Conservation (phyloP, 2,888 invertebrate species). For the Lasioglossum marginatum region DNA sequence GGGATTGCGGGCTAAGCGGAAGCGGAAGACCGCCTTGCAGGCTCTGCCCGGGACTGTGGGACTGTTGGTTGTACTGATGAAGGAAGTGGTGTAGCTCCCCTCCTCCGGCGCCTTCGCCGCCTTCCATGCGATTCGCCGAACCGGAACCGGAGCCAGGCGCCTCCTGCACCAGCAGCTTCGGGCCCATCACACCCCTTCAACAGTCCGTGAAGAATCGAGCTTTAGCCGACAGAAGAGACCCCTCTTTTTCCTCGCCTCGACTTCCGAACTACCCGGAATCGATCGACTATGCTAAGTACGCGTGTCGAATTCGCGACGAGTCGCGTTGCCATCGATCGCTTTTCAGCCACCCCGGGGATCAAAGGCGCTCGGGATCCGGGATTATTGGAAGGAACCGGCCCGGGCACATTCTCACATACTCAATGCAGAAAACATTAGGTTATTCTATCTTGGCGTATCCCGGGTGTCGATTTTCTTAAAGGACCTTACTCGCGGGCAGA, state of each 20-base stretch:
- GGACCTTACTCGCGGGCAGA: background rate
- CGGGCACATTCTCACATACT: background rate
- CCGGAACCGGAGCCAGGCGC: slow-evolving; percentile 77
- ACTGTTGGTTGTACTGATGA: slow-evolving; percentile 83
- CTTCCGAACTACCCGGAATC: slow-evolving; percentile 10
- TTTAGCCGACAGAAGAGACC: slow-evolving; percentile 43
- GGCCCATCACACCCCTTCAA: slow-evolving; percentile 84
- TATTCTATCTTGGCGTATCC: background rate
- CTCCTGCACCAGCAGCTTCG: slow-evolving; percentile 83
- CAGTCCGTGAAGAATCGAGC: slow-evolving; percentile 67
- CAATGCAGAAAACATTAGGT: background rate
- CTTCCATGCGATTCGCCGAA: slow-evolving; percentile 81
- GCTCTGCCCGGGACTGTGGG: slow-evolving; percentile 85
- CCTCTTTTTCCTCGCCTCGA: slow-evolving; percentile 4
- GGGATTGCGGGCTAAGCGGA: slow-evolving; percentile 82
- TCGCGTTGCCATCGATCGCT: background rate
- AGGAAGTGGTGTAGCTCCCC: slow-evolving; percentile 84
- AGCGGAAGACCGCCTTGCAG: slow-evolving; percentile 84
- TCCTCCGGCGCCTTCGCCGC: slow-evolving; percentile 85
- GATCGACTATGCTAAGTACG: slow-evolving; percentile 56
- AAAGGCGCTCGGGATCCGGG: background rate
- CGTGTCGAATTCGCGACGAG: slow-evolving; percentile 56
- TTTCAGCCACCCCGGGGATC: background rate
- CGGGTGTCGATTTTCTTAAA: background rate
- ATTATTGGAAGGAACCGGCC: slow-evolving; percentile 11